A percentile compares a stretch with the other conserved stretches of the same genome.
These are phyloP conservation scores for Lepus europaeus DNA, from an alignment of 2,113 vertebrate genomes.

Conservation along the genomic window DNA sequence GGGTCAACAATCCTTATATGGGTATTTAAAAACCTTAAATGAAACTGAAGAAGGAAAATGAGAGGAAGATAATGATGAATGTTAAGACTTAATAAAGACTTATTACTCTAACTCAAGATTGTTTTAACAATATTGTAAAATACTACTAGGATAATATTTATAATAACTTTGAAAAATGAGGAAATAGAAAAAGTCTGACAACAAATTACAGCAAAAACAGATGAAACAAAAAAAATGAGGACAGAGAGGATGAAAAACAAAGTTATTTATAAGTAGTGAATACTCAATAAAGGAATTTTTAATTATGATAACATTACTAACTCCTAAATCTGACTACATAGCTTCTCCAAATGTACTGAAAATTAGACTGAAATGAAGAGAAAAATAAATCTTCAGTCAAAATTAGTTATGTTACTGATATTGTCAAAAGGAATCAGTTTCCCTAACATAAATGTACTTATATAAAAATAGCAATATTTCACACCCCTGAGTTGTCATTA, in stretches of 20 bases:
- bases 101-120: neutral
- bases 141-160: neutral
- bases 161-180: neutral
- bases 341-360: neutral
- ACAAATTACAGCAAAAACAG: neutral
- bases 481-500: neutral
- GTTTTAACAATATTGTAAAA: neutral
- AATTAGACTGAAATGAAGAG: neutral
- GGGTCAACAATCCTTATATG: neutral
- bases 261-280: neutral
- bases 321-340: constrained; percentile 7
- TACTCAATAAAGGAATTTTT: neutral
- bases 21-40: neutral
- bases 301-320: neutral
- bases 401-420: neutral
- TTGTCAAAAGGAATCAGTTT: neutral
- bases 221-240: too few species aligned
- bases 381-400: neutral
- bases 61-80: neutral
- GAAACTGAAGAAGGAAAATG: neutral
- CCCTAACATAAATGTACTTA: neutral
- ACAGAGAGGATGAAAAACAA: neutral
- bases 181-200: neutral
- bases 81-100: neutral
- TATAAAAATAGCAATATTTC: neutral